Evolutionary conservation across 2,797 vertebrate species (phyloP).

Genomic region (Hirundo rustica): DNA sequence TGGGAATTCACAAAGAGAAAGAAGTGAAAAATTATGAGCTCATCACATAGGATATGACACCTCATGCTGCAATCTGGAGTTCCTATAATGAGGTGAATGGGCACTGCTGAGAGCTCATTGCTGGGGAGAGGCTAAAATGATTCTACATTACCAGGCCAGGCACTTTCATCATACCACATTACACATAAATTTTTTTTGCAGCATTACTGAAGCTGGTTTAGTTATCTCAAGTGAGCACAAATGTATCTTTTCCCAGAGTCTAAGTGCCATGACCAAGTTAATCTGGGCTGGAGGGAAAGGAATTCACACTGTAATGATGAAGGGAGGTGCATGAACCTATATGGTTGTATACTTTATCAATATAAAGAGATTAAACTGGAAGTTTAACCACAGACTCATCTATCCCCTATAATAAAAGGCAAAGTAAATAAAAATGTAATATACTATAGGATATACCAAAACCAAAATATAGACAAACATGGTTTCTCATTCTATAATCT

Average conservation of each 20-base stretch:
- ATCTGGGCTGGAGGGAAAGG: neutral
- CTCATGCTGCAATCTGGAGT: neutral
- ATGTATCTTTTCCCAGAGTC: neutral
- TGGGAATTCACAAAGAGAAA: neutral
- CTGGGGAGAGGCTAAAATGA: neutral
- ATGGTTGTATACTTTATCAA: neutral
- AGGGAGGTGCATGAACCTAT: neutral
- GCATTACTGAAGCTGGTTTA: neutral
- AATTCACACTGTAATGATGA: neutral
- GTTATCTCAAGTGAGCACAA: neutral
- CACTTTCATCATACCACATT: neutral
- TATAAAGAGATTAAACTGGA: neutral
- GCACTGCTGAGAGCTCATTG: neutral
- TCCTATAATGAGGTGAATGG: neutral
- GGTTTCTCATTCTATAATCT: neutral
- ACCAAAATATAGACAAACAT: neutral
- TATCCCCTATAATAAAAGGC: neutral
- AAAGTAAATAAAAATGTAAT: conserved; percentile 10
- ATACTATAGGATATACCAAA: neutral
- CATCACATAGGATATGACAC: neutral
- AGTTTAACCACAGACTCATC: neutral
- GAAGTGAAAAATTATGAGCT: neutral
- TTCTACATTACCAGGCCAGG: neutral
- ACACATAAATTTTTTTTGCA: neutral
- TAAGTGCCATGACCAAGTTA: neutral